These are phyloP conservation scores for Brachyistius frenatus DNA, from an alignment of 2,113 vertebrate genomes.

Conservation along the genomic window DNA sequence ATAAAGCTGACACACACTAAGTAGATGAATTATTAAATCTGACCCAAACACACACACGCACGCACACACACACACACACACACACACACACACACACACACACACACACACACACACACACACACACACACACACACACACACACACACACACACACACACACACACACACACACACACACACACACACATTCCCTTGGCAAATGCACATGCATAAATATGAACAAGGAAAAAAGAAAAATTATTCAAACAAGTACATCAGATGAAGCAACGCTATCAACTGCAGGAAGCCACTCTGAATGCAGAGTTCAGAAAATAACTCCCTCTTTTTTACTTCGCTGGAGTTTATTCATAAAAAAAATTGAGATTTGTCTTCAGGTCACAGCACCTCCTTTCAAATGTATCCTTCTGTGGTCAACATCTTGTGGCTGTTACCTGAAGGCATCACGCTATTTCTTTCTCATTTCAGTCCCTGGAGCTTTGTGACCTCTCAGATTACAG, in stretches of 20 bases:
- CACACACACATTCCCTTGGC: constrained; percentile 1
- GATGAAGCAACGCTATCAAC: constrained; percentile 25
- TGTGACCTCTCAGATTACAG: constrained; percentile 64
- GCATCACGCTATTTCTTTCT: constrained; percentile 30
- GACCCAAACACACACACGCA: constrained; percentile 55
- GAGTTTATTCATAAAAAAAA: constrained; percentile 49
- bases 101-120: constrained; percentile 31
- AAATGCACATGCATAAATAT: constrained; percentile 33
- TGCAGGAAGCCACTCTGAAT: constrained; percentile 14
- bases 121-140: constrained; percentile 51
- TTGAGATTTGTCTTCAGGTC: constrained; percentile 19
- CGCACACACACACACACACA: constrained; percentile 44
- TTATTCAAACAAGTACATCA: constrained; percentile 27
- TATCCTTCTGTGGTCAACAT: constrained; percentile 33
- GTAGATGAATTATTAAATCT: constrained; percentile 59
- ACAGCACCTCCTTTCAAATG: constrained; percentile 10
- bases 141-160: constrained; percentile 62
- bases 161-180: constrained; percentile 46
- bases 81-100: constrained; percentile 14
- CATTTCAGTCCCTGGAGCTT: constrained; percentile 36
- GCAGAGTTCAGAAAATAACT: constrained; percentile 16
- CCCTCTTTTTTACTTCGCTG: not conserved
- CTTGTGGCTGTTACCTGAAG: constrained; percentile 45
- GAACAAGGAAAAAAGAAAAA: constrained; percentile 18
- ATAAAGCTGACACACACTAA: constrained; percentile 68